A percentile compares a stretch with the other conserved stretches of the same genome.
phyloP scores from a whole-genome alignment of 2,113 vertebrate genomes.

The Amazona guildingii region DNA sequence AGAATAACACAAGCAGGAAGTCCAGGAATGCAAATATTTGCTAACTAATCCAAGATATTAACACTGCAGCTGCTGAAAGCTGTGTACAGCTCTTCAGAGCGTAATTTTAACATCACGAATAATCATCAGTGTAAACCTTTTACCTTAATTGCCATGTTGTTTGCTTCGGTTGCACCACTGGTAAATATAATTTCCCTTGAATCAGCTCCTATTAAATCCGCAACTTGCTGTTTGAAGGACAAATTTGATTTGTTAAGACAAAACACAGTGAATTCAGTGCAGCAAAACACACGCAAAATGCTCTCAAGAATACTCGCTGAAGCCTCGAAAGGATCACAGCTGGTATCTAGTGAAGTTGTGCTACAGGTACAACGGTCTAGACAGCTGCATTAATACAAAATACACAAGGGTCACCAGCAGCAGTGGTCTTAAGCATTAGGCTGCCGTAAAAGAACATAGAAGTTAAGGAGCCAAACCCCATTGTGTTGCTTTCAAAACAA shows the following conservation, averaged over 20 bases:
- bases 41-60: neutral
- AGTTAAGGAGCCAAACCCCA: neutral
- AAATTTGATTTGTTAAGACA: neutral
- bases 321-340: neutral
- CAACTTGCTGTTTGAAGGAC: conserved; percentile 85
- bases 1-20: neutral
- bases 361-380: neutral
- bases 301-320: neutral
- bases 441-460: neutral
- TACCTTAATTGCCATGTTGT: conserved; percentile 98
- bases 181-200: conserved; percentile 95
- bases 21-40: neutral
- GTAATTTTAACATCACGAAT: neutral
- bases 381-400: neutral
- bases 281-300: neutral
- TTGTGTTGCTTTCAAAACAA: fast-evolving
- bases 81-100: neutral
- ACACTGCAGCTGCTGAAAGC: neutral
- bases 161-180: conserved; percentile 96
- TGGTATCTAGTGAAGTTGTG: too few relatives aligned
- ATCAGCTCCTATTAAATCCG: conserved; percentile 91
- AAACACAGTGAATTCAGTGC: neutral
- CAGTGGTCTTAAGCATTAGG: neutral
- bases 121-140: neutral
- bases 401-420: neutral